Evolutionary conservation across 2,797 vertebrate genomes (phyloP), one percentile per base, ranked within the genome.

Genomic region (Coregonus suidteri): DNA sequence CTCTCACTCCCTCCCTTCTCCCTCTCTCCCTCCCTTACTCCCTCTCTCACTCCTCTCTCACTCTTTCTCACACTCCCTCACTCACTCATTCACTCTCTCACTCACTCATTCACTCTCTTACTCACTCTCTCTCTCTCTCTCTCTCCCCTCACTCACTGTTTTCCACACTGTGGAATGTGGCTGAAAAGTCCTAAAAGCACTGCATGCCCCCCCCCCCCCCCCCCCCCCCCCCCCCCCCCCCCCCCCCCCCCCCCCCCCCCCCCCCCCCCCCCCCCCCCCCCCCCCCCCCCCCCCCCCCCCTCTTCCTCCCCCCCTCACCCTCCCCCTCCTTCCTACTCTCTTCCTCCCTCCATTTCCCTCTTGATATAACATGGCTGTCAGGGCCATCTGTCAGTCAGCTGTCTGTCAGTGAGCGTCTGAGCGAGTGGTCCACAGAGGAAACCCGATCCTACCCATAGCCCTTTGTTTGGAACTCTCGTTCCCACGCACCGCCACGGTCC

Each of bases 161-260:
- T 34, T 47, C 15, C n/a, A 41, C 68, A 25, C 18, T 70, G 56
- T 71, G 69, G 69, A 71, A 71, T 71, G 69, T 71, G 69, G 47
- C 69, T 52, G 69, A 71, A 51, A 13, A 51, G 35, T 51, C 69
- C 37, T 51, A 41, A 71, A 71, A 71, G 66, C 66, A 3, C 20
- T 47, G 68, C 35, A 59, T 11, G 41, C 6, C 54, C 20, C 54
- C 7, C 54, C 2, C 56, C 7, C 5, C 2, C 13, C 2, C 53
- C 1, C 53, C 1, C 15, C 15, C 53, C 15, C n/a, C n/a, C n/a
- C n/a, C n/a, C n/a, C 41, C 53, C 53, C 53, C 0, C 18, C 56
- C 54, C 54, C 6, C 16, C 4, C 6, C 56, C 7, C 56, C 54
- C 5, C 14, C 16, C 51, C 51, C 1, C 31, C 3, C 31, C 31